A percentile compares a stretch with the other conserved stretches of the same genome.
These are phyloP conservation scores for Fratercula arctica DNA, from an alignment of 2,797 vertebrate genomes.

Conservation along the genomic window DNA sequence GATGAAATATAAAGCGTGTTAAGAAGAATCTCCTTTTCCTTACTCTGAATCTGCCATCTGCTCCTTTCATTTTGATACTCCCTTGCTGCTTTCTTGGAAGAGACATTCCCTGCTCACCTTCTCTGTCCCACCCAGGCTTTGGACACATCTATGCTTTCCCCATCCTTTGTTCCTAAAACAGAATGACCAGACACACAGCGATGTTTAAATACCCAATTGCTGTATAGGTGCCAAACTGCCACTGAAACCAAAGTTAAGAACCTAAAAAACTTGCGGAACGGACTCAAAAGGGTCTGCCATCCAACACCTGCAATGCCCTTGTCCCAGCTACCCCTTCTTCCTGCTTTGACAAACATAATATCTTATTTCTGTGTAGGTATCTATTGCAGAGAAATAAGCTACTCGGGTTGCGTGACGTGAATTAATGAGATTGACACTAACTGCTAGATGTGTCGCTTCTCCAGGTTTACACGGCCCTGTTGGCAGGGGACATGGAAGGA, in stretches of 20 bases:
- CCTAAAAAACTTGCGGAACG: not conserved
- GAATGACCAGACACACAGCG: accelerated
- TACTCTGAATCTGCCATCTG: not conserved
- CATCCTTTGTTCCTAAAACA: not conserved
- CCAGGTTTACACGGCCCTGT: not conserved
- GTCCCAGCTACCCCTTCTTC: not conserved
- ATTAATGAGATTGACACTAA: not conserved
- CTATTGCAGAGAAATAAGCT: not conserved
- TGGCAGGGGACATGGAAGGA: not conserved
- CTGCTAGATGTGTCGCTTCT: not conserved
- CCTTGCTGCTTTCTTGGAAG: not conserved
- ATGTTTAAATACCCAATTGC: not conserved
- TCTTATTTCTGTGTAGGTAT: no score
- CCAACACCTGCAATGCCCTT: not conserved
- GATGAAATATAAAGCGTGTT: accelerated
- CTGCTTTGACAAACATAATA: not conserved
- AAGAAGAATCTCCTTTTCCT: not conserved
- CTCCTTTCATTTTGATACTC: not conserved
- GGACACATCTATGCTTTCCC: not conserved
- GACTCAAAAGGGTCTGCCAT: not conserved
- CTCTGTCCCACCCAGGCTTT: not conserved
- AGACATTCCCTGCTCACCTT: not conserved
- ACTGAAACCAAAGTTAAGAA: not conserved
- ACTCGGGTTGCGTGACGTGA: not conserved
- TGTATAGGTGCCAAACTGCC: not conserved